Conservation (phyloP, 2,797 vertebrate species). For the Basileuterus tristriatus region DNA sequence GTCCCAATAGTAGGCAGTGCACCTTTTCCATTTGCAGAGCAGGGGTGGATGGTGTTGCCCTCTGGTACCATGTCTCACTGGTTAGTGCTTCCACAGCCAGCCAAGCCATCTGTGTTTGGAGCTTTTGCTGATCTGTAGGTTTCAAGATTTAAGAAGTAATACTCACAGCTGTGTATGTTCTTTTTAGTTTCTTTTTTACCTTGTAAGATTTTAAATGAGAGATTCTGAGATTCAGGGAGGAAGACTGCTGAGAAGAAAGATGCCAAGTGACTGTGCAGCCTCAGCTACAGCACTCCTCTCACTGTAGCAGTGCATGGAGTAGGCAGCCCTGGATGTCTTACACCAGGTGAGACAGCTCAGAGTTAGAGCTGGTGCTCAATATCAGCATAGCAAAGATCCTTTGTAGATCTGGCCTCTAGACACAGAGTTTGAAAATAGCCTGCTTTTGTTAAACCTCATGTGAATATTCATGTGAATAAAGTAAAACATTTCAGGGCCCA, state of each 20-base stretch:
- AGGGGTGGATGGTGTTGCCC: neutral
- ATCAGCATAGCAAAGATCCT: neutral
- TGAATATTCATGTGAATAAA: neutral
- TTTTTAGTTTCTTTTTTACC: neutral
- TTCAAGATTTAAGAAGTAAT: neutral
- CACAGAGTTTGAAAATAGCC: neutral
- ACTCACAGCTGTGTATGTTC: neutral
- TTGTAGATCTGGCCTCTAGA: neutral
- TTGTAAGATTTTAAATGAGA: neutral
- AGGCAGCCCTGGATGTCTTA: neutral
- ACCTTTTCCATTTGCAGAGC: neutral
- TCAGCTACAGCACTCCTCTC: neutral
- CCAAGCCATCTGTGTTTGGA: neutral
- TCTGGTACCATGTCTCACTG: neutral
- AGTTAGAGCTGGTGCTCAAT: neutral
- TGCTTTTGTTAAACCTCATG: neutral
- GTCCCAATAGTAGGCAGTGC: neutral
- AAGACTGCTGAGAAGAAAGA: neutral
- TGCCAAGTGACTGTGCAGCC: neutral
- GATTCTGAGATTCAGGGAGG: neutral
- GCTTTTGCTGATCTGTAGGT: neutral
- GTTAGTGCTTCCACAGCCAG: neutral
- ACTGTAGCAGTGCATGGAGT: rapidly evolving
- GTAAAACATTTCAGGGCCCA: neutral
- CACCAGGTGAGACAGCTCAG: neutral